These are phyloP conservation scores for Agrochola lota DNA, from an alignment of 2,888 invertebrate genomes.

Conservation along the genomic window DNA sequence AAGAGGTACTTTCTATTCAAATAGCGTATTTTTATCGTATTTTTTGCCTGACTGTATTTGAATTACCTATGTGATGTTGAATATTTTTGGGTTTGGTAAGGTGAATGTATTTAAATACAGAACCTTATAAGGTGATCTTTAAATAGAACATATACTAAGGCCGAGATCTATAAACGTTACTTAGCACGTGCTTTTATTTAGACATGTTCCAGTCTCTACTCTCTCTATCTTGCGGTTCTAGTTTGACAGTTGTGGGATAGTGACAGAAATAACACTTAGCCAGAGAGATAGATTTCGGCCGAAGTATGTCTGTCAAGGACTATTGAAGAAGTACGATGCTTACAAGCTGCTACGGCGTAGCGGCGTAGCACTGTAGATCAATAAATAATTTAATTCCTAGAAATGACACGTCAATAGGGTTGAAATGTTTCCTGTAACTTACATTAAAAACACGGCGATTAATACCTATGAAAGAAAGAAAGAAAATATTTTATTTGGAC, in stretches of 20 bases:
- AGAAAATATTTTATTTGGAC: too few species aligned
- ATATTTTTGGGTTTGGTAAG: slow-evolving; percentile 52
- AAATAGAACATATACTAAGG: too few species aligned
- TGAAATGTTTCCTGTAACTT: background rate
- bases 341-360: background rate
- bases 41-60: slow-evolving; percentile 60
- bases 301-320: too few species aligned
- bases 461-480: too few species aligned
- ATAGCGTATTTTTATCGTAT: slow-evolving; percentile 75
- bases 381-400: background rate
- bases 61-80: slow-evolving; percentile 62
- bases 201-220: too few species aligned
- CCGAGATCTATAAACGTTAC: too few species aligned
- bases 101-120: background rate
- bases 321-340: background rate
- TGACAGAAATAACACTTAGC: too few species aligned
- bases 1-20: slow-evolving; percentile 80
- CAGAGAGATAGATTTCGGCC: too few species aligned
- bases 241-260: too few species aligned
- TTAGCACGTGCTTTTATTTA: too few species aligned
- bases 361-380: background rate
- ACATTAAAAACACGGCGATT: background rate
- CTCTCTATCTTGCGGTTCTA: too few species aligned
- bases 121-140: background rate
- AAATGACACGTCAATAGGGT: background rate